Evolutionary conservation across 2,797 vertebrate species (phyloP).

Genomic region (Hapalemur alaotrensis): DNA sequence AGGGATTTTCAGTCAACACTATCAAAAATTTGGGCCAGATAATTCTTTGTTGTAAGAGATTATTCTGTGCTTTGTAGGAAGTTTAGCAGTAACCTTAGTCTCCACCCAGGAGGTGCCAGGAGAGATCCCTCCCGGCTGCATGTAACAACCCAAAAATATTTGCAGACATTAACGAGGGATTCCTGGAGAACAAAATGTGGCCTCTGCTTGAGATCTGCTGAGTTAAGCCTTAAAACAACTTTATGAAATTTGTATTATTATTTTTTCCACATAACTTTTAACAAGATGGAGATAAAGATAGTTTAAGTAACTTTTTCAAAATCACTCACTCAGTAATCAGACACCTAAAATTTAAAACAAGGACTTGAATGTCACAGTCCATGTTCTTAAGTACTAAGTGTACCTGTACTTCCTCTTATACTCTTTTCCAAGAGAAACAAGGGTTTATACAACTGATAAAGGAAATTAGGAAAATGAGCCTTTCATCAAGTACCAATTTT

Average conservation of each 20-base stretch:
- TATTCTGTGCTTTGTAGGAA: not conserved
- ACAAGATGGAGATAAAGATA: not conserved
- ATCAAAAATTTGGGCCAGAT: not conserved
- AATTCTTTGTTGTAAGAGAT: not conserved
- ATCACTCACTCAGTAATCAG: not conserved
- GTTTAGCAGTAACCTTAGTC: not conserved
- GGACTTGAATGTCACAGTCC: not conserved
- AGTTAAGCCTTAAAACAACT: not conserved
- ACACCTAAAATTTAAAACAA: not conserved
- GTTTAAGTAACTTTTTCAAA: not conserved
- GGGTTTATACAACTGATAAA: not conserved
- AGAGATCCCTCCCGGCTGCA: accelerated
- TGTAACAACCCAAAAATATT: not conserved
- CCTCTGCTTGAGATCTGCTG: not conserved
- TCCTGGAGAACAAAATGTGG: not conserved
- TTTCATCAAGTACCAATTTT: not conserved
- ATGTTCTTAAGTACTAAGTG: not conserved
- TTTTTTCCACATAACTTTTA: not conserved
- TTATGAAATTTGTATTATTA: not conserved
- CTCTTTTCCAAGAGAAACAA: not conserved
- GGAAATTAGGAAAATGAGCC: not conserved
- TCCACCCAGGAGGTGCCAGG: not conserved
- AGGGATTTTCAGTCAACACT: not conserved
- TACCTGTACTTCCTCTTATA: not conserved
- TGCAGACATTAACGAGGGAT: not conserved